These are phyloP conservation scores for Scalopus aquaticus DNA, from an alignment of 2,113 vertebrate species.

Conservation along the genomic window DNA sequence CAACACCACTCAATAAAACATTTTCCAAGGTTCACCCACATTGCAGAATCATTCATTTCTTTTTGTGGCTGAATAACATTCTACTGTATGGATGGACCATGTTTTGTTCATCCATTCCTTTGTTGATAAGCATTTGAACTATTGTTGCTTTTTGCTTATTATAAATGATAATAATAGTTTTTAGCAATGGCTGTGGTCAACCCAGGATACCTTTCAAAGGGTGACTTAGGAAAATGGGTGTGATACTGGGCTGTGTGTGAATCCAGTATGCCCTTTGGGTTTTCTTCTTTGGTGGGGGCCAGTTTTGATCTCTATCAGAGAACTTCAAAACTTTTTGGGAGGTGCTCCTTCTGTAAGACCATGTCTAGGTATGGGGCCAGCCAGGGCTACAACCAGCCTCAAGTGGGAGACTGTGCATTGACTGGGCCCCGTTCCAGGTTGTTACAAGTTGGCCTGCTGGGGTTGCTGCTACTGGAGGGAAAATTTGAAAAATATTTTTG, in stretches of 20 bases:
- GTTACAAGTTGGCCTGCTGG: neutral
- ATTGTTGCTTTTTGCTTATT: no score
- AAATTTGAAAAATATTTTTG: neutral
- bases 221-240: neutral
- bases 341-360: neutral
- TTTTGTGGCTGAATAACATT: no score
- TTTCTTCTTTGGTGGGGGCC: neutral
- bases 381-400: neutral
- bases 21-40: no score
- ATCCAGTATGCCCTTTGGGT: neutral
- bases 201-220: neutral
- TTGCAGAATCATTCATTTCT: no score
- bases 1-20: no score
- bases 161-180: neutral
- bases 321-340: neutral
- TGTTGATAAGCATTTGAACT: no score
- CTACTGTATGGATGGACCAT: no score
- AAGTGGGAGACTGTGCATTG: neutral
- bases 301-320: no score
- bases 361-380: neutral
- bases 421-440: neutral
- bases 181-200: neutral
- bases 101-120: no score
- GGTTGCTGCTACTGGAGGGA: neutral
- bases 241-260: neutral